Evolutionary conservation across 2,797 vertebrate genomes (phyloP).

Genomic region (Eleutherodactylus coqui): DNA sequence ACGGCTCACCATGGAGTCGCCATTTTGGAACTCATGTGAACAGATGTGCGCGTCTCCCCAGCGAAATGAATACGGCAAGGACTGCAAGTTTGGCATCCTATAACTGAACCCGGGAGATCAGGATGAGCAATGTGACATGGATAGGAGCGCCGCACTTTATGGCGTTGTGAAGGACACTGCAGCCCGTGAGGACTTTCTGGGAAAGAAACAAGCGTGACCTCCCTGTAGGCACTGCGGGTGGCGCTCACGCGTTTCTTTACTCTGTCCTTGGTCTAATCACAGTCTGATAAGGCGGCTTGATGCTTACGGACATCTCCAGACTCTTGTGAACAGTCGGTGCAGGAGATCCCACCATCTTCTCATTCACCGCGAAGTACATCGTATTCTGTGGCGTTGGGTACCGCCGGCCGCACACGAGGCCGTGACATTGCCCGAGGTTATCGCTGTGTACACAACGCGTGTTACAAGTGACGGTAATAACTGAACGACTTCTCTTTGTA

Average conservation of each 20-base stretch:
- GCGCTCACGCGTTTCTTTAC: not conserved
- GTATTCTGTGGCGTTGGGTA: not conserved
- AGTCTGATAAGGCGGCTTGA: not conserved
- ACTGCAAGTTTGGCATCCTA: too few species aligned
- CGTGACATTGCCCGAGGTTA: not conserved
- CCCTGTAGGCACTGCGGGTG: not conserved
- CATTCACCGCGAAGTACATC: too few species aligned
- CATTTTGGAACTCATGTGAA: too few species aligned
- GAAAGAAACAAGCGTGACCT: not conserved
- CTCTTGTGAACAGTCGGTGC: not conserved
- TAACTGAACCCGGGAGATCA: too few species aligned
- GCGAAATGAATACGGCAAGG: too few species aligned
- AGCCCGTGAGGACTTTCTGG: too few species aligned
- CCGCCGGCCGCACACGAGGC: not conserved
- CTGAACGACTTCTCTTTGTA: not conserved
- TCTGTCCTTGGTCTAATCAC: not conserved
- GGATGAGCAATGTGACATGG: too few species aligned
- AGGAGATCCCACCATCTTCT: too few species aligned
- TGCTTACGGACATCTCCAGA: not conserved
- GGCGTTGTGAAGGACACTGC: too few species aligned
- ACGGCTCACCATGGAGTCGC: too few species aligned
- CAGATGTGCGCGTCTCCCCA: too few species aligned
- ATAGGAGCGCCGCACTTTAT: too few species aligned
- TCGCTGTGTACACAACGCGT: not conserved
- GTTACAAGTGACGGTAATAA: not conserved